phyloP scores from a whole-genome alignment of 2,113 vertebrate genomes.

The Crotalus viridis region DNA sequence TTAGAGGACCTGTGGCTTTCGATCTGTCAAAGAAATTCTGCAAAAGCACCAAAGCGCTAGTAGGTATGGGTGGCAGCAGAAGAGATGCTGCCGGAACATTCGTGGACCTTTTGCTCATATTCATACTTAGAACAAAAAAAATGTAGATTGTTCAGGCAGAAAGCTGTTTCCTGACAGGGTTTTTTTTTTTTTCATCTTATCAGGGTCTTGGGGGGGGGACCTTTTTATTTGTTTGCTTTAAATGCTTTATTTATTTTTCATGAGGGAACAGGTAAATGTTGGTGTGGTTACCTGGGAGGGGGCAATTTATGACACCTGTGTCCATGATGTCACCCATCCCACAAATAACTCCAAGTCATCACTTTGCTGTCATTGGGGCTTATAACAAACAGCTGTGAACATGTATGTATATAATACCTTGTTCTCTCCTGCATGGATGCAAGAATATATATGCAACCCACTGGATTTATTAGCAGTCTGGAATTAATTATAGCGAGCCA shows the following conservation, averaged over 20 bases:
- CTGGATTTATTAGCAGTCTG: background rate
- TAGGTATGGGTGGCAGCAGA: background rate
- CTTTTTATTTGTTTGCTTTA: background rate
- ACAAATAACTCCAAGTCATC: background rate
- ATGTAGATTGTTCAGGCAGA: background rate
- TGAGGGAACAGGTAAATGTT: background rate
- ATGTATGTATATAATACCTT: background rate
- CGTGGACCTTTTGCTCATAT: background rate
- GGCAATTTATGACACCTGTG: background rate
- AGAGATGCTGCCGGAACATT: background rate
- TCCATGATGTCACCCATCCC: background rate
- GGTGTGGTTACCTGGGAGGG: background rate
- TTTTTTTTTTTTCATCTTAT: background rate
- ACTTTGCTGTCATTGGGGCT: background rate
- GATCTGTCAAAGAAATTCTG: background rate
- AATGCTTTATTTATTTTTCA: background rate
- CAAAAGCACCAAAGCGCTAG: background rate
- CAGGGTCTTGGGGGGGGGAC: background rate
- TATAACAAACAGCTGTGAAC: background rate
- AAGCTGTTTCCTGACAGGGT: background rate
- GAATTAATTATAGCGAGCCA: background rate
- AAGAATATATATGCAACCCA: background rate
- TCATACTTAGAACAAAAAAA: background rate
- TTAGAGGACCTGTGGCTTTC: background rate
- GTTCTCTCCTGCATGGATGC: background rate